Evolutionary conservation across 2,797 vertebrate species (phyloP).

Genomic region (Pipistrellus nathusii): DNA sequence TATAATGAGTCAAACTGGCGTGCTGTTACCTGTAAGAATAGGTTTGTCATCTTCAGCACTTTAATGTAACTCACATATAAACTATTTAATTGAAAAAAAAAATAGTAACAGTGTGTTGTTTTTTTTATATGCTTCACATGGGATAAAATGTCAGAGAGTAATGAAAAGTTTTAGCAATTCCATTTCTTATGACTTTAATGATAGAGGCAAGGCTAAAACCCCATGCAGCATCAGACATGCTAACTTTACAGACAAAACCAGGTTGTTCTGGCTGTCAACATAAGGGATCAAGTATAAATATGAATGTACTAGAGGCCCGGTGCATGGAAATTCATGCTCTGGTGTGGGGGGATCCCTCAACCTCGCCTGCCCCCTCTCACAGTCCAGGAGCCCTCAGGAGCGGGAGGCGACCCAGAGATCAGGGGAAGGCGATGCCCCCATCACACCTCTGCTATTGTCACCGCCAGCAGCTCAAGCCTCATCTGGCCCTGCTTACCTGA

Average conservation of each 20-base stretch:
- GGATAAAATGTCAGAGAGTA: conserved; percentile 72
- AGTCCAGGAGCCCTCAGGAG: too few relatives aligned
- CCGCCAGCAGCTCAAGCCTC: too few relatives aligned
- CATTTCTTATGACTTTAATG: conserved; percentile 79
- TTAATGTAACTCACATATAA: conserved; percentile 68
- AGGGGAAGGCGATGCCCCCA: too few relatives aligned
- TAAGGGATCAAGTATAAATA: conserved; percentile 69
- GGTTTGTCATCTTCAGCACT: conserved; percentile 75
- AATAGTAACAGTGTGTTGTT: conserved; percentile 74
- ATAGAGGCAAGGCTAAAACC: conserved; percentile 71
- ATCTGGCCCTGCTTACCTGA: too few relatives aligned
- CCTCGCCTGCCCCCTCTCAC: too few relatives aligned
- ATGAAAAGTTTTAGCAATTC: conserved; percentile 71
- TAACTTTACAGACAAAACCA: conserved; percentile 78
- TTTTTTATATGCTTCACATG: conserved; percentile 70
- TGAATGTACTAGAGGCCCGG: conserved; percentile 42
- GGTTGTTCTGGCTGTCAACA: conserved; percentile 81
- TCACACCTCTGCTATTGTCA: too few relatives aligned
- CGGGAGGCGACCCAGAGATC: too few relatives aligned
- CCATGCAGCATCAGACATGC: conserved; percentile 63
- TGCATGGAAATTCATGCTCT: too few relatives aligned
- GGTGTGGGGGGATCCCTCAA: too few relatives aligned
- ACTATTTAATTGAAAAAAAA: conserved; percentile 78
- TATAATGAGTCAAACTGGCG: conserved; percentile 70
- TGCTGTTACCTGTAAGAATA: conserved; percentile 63